phyloP scores from a whole-genome alignment of 2,888 invertebrate genomes.

The Cancer borealis region DNA sequence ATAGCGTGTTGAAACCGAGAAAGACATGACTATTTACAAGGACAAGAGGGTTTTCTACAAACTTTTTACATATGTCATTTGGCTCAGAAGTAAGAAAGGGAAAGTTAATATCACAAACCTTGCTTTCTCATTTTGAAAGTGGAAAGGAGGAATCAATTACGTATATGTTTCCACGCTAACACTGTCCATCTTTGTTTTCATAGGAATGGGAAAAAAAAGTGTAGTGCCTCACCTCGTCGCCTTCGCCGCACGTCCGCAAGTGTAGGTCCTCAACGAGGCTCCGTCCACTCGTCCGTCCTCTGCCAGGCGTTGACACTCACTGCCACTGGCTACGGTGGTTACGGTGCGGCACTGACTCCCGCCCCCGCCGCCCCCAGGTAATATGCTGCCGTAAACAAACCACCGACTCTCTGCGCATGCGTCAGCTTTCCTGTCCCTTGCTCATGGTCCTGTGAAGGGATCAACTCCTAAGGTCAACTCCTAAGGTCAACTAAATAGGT shows the following conservation, averaged over 20 bases:
- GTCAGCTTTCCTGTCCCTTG: background rate
- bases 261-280: background rate
- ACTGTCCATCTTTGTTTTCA: background rate
- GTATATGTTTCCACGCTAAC: background rate
- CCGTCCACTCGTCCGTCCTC: background rate
- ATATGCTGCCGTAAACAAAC: background rate
- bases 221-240: background rate
- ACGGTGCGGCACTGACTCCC: slow-evolving; percentile 3
- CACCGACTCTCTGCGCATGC: background rate
- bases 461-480: background rate
- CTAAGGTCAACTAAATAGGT: background rate
- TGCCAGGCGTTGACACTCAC: background rate
- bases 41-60: background rate
- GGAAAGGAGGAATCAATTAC: no score
- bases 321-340: background rate
- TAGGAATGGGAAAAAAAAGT: background rate
- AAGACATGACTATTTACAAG: background rate
- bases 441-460: background rate
- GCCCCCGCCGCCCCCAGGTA: background rate
- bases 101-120: background rate
- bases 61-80: background rate
- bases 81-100: background rate
- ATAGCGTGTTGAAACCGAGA: background rate
- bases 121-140: background rate
- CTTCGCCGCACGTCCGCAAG: background rate